Evolutionary conservation across 2,113 vertebrate genomes (phyloP).

Genomic region (Phodopus roborovskii): DNA sequence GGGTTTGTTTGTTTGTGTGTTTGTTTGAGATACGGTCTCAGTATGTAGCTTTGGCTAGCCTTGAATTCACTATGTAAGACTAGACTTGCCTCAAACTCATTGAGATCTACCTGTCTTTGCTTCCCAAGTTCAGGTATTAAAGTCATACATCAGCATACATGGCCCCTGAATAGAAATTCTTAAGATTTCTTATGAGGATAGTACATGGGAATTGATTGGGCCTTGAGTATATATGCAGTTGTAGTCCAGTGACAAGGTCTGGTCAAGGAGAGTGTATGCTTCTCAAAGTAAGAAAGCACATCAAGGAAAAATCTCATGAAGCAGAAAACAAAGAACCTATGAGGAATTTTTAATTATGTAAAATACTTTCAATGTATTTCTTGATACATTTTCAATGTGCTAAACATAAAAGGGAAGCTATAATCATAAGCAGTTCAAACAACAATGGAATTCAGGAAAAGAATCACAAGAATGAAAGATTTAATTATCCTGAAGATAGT

Average conservation of each 20-base stretch:
- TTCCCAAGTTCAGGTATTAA: background rate
- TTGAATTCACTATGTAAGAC: background rate
- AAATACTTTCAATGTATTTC: constrained; percentile 12
- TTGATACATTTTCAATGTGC: background rate
- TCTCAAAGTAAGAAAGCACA: background rate
- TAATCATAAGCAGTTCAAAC: constrained; percentile 39
- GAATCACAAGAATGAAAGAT: constrained; percentile 47
- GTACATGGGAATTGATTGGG: background rate
- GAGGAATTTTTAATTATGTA: background rate
- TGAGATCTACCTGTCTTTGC: background rate
- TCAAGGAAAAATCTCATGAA: background rate
- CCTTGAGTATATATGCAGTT: background rate
- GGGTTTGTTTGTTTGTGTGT: background rate
- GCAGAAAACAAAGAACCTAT: background rate
- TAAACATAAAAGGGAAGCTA: constrained; percentile 23
- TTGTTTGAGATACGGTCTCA: background rate
- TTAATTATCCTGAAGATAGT: constrained; percentile 55
- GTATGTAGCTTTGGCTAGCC: background rate
- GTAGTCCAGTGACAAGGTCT: background rate
- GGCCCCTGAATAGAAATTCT: constrained; percentile 1
- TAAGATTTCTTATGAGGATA: background rate
- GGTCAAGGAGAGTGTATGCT: background rate
- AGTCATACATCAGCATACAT: background rate
- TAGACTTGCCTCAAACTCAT: background rate
- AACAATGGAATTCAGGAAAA: constrained; percentile 1